phyloP scores from a whole-genome alignment of 2,888 invertebrate species.

The Agrochola circellaris region DNA sequence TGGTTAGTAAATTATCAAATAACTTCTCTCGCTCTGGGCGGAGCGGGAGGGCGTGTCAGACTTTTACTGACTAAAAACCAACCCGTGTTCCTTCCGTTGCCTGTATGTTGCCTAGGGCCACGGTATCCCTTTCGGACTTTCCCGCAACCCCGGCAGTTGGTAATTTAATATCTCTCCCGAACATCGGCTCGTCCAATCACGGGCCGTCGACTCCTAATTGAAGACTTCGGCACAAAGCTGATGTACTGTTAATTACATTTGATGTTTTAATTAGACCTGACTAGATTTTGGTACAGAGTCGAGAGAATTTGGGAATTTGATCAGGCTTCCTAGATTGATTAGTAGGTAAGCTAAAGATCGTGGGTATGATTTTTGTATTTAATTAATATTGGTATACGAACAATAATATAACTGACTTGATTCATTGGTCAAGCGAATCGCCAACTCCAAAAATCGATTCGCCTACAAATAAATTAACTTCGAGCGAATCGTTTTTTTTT shows the following conservation, averaged over 20 bases:
- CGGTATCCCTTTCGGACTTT: no score
- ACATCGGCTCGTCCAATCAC: constrained; percentile 8
- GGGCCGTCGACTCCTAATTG: constrained; percentile 23
- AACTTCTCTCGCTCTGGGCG: no score
- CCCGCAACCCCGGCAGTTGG: no score
- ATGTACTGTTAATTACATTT: constrained; percentile 36
- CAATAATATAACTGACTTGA: background rate
- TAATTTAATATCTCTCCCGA: constrained; percentile 32
- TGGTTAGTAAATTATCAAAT: no score
- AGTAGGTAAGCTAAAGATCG: background rate
- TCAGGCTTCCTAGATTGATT: constrained; percentile 20
- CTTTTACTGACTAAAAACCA: no score
- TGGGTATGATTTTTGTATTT: background rate
- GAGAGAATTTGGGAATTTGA: background rate
- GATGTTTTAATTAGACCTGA: constrained; percentile 38
- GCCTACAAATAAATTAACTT: no score
- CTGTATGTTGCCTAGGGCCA: no score
- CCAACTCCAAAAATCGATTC: no score
- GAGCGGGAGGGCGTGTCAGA: no score
- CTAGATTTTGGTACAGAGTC: constrained; percentile 12
- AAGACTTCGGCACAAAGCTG: constrained; percentile 24
- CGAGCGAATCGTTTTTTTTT: no score
- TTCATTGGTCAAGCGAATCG: background rate
- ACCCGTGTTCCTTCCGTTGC: no score
- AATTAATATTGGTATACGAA: background rate